phyloP scores from a whole-genome alignment of 2,113 vertebrate species.

The Austrofundulus limnaeus region DNA sequence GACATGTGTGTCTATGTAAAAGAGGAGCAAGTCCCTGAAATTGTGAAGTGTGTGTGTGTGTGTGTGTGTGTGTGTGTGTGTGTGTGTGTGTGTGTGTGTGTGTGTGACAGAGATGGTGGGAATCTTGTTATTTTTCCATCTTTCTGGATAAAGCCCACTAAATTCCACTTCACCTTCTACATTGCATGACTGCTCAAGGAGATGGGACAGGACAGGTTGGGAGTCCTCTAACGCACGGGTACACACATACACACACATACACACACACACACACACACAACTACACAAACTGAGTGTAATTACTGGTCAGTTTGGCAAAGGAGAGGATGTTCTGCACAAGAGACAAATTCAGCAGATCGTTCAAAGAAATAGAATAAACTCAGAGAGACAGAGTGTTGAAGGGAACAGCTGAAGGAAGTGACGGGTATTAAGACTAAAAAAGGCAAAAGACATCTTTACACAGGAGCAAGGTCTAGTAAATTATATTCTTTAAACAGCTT shows the following conservation, averaged over 20 bases:
- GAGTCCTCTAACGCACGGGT: conserved; percentile 16
- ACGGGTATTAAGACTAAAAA: background rate
- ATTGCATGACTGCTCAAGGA: conserved; percentile 56
- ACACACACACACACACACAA: conserved; percentile 29
- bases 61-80: conserved; percentile 13
- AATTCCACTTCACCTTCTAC: conserved; percentile 61
- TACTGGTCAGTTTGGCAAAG: conserved; percentile 52
- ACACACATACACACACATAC: conserved; percentile 23
- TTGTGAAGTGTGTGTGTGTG: conserved; percentile 17
- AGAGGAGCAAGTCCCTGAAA: conserved; percentile 27
- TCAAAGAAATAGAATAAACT: conserved; percentile 25
- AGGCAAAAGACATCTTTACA: background rate
- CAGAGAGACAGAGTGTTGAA: conserved; percentile 14
- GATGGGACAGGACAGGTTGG: conserved; percentile 37
- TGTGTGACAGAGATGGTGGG: conserved; percentile 26
- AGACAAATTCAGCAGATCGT: conserved; percentile 14
- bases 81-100: conserved; percentile 5
- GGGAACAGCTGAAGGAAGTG: background rate
- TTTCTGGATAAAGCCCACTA: conserved; percentile 51
- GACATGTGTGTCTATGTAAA: conserved; percentile 32
- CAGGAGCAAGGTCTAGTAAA: too few relatives aligned
- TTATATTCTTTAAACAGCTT: too few relatives aligned
- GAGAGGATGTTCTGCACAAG: conserved; percentile 33
- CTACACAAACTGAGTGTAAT: conserved; percentile 45
- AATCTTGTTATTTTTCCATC: conserved; percentile 67